Percentiles rank a stretch among this genome's conserved stretches.
Evolutionary conservation across 2,797 vertebrate genomes (phyloP).

Genomic region (Clarias laeviceps): DNA sequence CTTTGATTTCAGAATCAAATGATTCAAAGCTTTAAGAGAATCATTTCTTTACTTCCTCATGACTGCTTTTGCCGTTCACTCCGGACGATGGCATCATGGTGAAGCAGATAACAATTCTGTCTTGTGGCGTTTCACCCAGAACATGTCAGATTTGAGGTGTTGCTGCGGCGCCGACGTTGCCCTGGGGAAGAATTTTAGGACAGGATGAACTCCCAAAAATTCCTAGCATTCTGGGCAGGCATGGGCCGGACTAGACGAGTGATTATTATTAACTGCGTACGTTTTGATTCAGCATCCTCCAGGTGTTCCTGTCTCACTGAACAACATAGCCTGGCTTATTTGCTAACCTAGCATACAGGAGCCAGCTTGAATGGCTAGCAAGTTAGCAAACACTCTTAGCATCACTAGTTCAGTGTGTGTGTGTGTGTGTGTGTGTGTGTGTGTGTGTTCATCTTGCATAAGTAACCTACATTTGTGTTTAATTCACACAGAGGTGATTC

Average conservation of each 20-base stretch:
- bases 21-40: neutral
- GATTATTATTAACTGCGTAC: neutral
- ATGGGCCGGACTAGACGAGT: conserved; percentile 21
- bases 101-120: neutral
- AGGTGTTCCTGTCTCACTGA: neutral
- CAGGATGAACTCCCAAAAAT: conserved; percentile 36
- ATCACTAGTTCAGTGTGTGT: neutral
- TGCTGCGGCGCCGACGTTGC: neutral
- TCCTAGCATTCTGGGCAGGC: conserved; percentile 32
- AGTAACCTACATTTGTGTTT: neutral
- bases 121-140: neutral
- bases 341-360: too few relatives aligned
- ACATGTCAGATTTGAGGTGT: neutral
- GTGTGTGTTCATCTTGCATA: neutral
- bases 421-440: too few relatives aligned
- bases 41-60: neutral
- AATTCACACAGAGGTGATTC: neutral
- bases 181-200: neutral
- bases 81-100: too few relatives aligned
- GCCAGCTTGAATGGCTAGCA: neutral
- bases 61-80: neutral
- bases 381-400: neutral
- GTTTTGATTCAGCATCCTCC: neutral
- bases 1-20: neutral
- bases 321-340: neutral